Evolutionary conservation across 2,113 vertebrate genomes (phyloP).

Genomic region (Eulemur macaco): DNA sequence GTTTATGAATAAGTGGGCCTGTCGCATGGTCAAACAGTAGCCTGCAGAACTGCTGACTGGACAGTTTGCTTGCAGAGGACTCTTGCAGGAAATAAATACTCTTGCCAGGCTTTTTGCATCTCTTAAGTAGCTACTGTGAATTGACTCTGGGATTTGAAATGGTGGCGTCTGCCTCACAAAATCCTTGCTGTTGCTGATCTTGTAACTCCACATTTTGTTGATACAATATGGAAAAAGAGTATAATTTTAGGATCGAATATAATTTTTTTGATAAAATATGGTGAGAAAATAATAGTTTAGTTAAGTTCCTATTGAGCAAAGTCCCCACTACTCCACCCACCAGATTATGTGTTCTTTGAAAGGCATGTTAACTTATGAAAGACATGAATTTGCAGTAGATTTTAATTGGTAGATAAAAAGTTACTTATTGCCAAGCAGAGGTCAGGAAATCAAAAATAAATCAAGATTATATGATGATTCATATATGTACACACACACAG

Average conservation of each 20-base stretch:
- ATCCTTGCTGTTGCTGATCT: conserved; percentile 11
- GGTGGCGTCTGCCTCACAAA: conserved; percentile 75
- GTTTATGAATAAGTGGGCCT: conserved; percentile 87
- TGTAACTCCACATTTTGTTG: not conserved
- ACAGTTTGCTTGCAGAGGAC: conserved; percentile 81
- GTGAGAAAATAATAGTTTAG: not conserved
- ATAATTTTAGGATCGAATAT: not conserved
- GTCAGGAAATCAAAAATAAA: not conserved
- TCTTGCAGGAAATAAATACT: conserved; percentile 79
- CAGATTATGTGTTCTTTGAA: not conserved
- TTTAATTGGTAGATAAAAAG: conserved; percentile 32
- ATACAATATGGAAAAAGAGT: not conserved
- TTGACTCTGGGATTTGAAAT: conserved; percentile 75
- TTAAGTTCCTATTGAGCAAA: not conserved
- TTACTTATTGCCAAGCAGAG: not conserved
- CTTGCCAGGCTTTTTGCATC: conserved; percentile 76
- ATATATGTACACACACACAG: not conserved
- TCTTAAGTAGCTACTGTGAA: conserved; percentile 78
- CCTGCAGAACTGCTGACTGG: conserved; percentile 85
- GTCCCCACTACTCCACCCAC: too few species aligned
- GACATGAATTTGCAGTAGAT: not conserved
- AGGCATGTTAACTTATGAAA: not conserved
- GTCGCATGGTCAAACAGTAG: conserved; percentile 84
- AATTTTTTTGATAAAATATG: not conserved
- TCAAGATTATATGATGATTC: not conserved